A percentile compares a stretch with the other conserved stretches of the same genome.
These are phyloP conservation scores for Sthenelais limicola DNA, from an alignment of 2,888 invertebrate species.

Conservation along the genomic window DNA sequence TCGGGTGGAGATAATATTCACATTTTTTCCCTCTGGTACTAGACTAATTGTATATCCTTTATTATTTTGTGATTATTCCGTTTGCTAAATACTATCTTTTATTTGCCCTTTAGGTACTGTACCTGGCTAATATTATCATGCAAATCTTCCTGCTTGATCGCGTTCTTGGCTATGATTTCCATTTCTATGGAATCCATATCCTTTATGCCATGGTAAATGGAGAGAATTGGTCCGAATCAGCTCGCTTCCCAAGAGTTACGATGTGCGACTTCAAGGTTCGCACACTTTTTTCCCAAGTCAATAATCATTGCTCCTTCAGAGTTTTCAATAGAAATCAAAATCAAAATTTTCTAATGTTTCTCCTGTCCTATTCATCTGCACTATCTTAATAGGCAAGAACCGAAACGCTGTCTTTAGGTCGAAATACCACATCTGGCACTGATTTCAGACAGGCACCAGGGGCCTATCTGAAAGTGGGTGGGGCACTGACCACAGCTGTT, in stretches of 20 bases:
- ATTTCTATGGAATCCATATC: constrained; percentile 73
- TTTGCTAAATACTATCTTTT: background rate
- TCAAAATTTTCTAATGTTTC: background rate
- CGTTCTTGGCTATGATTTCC: constrained; percentile 72
- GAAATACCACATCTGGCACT: too few species aligned
- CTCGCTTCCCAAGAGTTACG: constrained; percentile 71
- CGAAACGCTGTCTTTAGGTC: too few species aligned
- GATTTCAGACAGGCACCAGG: too few species aligned
- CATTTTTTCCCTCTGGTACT: too few species aligned
- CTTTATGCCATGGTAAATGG: constrained; percentile 72
- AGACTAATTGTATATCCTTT: background rate
- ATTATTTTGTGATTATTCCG: constrained; percentile 48
- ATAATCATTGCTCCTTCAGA: background rate
- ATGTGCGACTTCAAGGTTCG: constrained; percentile 70
- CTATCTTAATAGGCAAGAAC: background rate
- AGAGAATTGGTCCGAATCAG: constrained; percentile 68
- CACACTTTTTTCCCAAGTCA: background rate
- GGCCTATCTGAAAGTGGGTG: too few species aligned
- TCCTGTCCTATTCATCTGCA: too few species aligned
- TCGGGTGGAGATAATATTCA: too few species aligned
- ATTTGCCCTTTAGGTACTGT: constrained; percentile 55
- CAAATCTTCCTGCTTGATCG: constrained; percentile 73
- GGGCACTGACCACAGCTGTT: too few species aligned
- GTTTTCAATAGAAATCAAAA: background rate
- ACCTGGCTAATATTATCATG: constrained; percentile 71